Evolutionary conservation across 2,888 invertebrate genomes (phyloP).

Genomic region (Cynaeus angustus): DNA sequence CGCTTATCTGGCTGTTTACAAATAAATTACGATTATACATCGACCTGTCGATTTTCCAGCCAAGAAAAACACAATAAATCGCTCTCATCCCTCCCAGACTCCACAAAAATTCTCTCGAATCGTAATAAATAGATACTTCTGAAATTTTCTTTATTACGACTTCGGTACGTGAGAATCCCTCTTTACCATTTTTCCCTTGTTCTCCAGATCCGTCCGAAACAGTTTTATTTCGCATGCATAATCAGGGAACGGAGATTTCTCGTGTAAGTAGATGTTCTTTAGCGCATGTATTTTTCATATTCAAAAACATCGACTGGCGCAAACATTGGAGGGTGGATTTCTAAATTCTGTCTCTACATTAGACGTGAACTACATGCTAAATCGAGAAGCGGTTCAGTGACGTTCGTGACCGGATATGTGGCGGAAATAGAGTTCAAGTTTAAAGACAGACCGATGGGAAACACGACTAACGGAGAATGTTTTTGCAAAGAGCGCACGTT

Average conservation of each 20-base stretch:
- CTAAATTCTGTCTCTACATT: conserved; percentile 38
- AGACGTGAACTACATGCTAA: conserved; percentile 39
- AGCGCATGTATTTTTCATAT: conserved; percentile 46
- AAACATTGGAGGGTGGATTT: conserved; percentile 44
- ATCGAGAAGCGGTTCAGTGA: conserved; percentile 49
- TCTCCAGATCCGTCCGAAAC: conserved; percentile 25
- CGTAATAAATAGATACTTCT: not conserved
- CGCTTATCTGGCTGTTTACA: conserved; percentile 7
- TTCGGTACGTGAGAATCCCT: not conserved
- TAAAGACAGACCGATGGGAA: conserved; percentile 23
- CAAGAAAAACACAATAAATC: conserved; percentile 1
- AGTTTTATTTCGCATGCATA: conserved; percentile 45
- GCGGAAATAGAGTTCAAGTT: conserved; percentile 53
- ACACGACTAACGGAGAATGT: conserved; percentile 18
- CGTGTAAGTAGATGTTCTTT: conserved; percentile 37
- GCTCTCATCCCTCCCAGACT: not conserved
- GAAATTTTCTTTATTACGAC: conserved; percentile 3
- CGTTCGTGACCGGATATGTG: conserved; percentile 54
- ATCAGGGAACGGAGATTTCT: conserved; percentile 21
- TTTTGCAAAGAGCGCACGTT: conserved; percentile 30
- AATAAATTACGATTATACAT: conserved; percentile 18
- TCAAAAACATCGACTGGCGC: conserved; percentile 38
- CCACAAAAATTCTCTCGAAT: no score
- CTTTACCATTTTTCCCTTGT: conserved; percentile 26
- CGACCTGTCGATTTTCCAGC: conserved; percentile 8